Evolutionary conservation across 1,140 invertebrate genomes (phyloP).

Genomic region (Nilaparvata lugens): DNA sequence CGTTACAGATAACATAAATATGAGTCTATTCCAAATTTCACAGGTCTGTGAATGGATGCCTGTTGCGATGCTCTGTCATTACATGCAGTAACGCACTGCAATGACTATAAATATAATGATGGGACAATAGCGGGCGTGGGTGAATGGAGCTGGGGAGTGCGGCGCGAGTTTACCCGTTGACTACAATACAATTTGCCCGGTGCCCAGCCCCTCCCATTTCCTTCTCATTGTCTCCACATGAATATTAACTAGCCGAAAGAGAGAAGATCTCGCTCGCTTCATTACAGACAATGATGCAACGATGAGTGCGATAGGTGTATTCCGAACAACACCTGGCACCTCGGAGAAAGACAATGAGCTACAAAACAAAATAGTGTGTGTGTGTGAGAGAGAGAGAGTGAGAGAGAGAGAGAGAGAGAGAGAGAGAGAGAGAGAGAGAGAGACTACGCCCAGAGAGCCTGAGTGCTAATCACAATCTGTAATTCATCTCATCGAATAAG

Average conservation of each 20-base stretch:
- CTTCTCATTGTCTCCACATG: conserved; percentile 3
- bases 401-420: neutral
- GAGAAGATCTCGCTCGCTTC: too few species aligned
- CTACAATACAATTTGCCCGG: neutral
- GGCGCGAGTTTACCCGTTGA: too few species aligned
- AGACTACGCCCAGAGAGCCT: conserved; percentile 2
- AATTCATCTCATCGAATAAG: too few species aligned
- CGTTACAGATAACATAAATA: conserved; percentile 2
- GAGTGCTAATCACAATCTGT: too few species aligned
- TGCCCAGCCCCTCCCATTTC: neutral
- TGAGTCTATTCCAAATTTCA: conserved; percentile 6
- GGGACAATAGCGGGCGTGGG: conserved; percentile 3
- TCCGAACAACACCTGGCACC: neutral
- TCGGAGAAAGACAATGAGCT: neutral
- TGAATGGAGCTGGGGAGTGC: neutral
- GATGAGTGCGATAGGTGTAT: too few species aligned
- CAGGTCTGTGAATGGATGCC: neutral
- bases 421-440: conserved; percentile 5
- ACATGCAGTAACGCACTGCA: neutral
- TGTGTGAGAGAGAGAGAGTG: conserved; percentile 18
- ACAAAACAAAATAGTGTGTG: conserved; percentile 7
- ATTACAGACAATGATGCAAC: too few species aligned
- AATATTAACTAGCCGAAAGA: neutral
- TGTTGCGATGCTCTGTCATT: neutral
- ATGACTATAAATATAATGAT: conserved; percentile 5